Base-by-base conservation (phyloP, 2,888 invertebrate species). In the Antheraea assamensis region DNA sequence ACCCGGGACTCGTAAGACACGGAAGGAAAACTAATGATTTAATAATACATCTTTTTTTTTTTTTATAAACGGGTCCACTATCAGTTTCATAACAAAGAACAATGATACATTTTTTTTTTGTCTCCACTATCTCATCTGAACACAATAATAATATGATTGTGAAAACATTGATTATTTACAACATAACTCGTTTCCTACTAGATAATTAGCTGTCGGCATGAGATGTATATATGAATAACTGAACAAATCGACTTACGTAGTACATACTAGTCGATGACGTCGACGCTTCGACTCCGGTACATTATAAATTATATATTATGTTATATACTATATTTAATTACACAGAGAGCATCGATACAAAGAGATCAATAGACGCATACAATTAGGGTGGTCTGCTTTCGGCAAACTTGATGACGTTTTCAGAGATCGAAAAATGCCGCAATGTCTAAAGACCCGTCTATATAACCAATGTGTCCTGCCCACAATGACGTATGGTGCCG, bases 31-130 rank as follows among this genome's bases (percentile, higher is more conserved):
- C 13, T 24, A 58, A 24, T 13, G 10, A 58, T n/a, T n/a, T 58
- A 24, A 58, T 58, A 58, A 10, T 4, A 21, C 21, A 58, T 58
- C 15, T 58, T n/a, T 58, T 58, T 24, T 24, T 13, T 21, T 58
- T n/a, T 58, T 58, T 24, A 58, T 13, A 24, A 24, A 58, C 21
- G n/a, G 21, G 21, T 52, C 21, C 21, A 52, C 21, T 52, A 58
- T 24, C 58, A 58, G n/a, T 58, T 58, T 58, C 58, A 58, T 58
- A 58, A 58, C 58, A 58, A 55, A 55, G 19, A n/a, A 55, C n/a
- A 55, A 58, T 58, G 58, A 24, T 58, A 58, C 8, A n/a, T 58
- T 58, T 58, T 58, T 58, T 58, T 52, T 52, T 15, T 52, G 21
- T 19, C 24, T 21, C 7, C 52, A 10, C 24, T 13, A 10, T 58